A percentile compares a stretch with the other conserved stretches of the same genome.
These are phyloP conservation scores for Epinotia nisella DNA, from an alignment of 2,888 invertebrate species.

Conservation along the genomic window DNA sequence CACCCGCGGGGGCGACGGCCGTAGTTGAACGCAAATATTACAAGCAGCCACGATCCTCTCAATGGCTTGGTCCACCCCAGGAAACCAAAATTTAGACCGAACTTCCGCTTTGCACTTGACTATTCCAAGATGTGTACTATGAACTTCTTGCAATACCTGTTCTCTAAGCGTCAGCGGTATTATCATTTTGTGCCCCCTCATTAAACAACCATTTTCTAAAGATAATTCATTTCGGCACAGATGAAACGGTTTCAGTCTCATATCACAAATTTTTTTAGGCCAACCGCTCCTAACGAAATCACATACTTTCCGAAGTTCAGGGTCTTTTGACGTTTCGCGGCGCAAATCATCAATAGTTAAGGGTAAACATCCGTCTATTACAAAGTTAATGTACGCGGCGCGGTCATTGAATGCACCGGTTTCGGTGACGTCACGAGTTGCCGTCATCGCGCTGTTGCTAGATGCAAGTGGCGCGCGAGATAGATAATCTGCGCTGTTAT, in stretches of 20 bases:
- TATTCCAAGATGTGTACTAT: conserved; percentile 1
- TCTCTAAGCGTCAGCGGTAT: background rate
- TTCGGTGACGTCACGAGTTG: background rate
- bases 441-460: too few relatives aligned
- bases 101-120: background rate
- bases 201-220: background rate
- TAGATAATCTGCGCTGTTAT: conserved; percentile 9
- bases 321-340: background rate
- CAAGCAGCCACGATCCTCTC: background rate
- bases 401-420: background rate
- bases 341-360: background rate
- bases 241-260: background rate
- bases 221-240: background rate
- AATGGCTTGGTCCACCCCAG: background rate
- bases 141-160: background rate
- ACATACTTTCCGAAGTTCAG: background rate
- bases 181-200: background rate
- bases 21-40: background rate
- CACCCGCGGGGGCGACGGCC: background rate
- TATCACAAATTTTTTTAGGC: background rate
- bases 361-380: conserved; percentile 10
- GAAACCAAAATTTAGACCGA: background rate
- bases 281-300: background rate
- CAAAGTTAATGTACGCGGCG: conserved; percentile 16
- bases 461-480: background rate